Evolutionary conservation across 2,888 invertebrate genomes (phyloP).

Genomic region (Xestoiulus laeticollis): DNA sequence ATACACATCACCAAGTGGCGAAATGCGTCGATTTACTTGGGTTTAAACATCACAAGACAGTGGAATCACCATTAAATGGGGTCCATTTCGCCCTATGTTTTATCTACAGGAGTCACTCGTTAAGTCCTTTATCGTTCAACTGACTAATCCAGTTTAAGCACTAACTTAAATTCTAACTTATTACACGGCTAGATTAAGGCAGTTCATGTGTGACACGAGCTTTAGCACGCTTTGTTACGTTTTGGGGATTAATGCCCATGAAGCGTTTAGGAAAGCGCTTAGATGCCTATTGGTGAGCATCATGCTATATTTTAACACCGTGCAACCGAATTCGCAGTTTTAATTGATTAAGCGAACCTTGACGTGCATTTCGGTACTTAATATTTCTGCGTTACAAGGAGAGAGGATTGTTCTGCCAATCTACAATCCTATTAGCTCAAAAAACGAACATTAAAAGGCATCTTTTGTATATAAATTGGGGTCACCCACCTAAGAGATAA

Average conservation of each 20-base stretch:
- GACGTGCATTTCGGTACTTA: background rate
- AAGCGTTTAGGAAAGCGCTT: conserved; percentile 8
- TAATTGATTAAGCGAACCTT: background rate
- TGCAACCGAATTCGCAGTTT: background rate
- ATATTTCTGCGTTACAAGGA: background rate
- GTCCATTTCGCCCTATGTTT: background rate
- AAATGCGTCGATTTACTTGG: background rate
- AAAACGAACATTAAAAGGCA: too few relatives aligned
- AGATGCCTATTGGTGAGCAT: background rate
- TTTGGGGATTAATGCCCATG: conserved; percentile 18
- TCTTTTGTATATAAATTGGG: too few relatives aligned
- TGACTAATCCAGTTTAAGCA: background rate
- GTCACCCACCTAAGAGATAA: too few relatives aligned
- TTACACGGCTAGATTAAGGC: background rate
- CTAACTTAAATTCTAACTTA: conserved; percentile 17
- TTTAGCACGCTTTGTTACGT: conserved; percentile 13
- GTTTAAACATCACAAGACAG: background rate
- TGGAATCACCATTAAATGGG: background rate
- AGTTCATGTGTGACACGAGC: conserved; percentile 17
- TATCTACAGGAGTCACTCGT: background rate
- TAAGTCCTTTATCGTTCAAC: background rate
- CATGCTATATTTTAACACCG: background rate
- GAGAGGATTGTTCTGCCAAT: background rate
- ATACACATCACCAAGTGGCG: background rate
- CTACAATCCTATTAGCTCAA: too few relatives aligned